These are phyloP conservation scores for Meloidogyne exigua DNA, from an alignment of 1,140 invertebrate species.

Conservation along the genomic window DNA sequence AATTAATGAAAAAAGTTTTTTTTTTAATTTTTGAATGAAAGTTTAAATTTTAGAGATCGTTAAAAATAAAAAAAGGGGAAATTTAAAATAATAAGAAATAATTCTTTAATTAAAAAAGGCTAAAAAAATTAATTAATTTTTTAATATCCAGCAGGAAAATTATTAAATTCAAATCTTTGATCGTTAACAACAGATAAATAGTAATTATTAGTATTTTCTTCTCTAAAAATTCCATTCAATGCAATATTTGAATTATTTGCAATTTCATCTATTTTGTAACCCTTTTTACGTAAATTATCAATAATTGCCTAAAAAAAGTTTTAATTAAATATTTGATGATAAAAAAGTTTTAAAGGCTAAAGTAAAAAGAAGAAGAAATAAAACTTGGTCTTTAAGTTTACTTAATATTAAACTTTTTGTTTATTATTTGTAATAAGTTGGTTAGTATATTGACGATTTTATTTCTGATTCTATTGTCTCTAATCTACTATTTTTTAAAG, in stretches of 20 bases:
- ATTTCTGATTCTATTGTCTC: too few species aligned
- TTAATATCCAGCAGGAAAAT: conserved; percentile 50
- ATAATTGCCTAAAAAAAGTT: conserved; percentile 36
- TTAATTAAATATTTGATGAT: conserved; percentile 13
- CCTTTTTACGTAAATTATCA: conserved; percentile 25
- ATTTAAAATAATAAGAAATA: background rate
- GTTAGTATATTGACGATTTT: too few species aligned
- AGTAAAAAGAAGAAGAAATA: background rate
- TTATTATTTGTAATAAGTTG: too few species aligned
- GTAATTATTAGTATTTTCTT: conserved; percentile 16
- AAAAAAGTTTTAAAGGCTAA: background rate
- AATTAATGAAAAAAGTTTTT: too few species aligned
- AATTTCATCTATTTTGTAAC: conserved; percentile 44
- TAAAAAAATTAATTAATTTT: too few species aligned
- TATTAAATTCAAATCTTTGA: conserved; percentile 42
- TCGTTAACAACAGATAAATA: conserved; percentile 40
- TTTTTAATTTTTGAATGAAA: too few species aligned
- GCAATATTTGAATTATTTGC: conserved; percentile 33
- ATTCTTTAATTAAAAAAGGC: background rate
- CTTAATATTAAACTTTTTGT: too few species aligned
- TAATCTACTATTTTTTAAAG: too few species aligned
- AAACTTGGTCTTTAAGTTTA: too few species aligned
- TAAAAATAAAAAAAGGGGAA: too few species aligned
- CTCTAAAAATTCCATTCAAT: conserved; percentile 46
- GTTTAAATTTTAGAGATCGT: too few species aligned